These are phyloP conservation scores for Muscicapa striata DNA, from an alignment of 2,797 vertebrate genomes.

Conservation along the genomic window DNA sequence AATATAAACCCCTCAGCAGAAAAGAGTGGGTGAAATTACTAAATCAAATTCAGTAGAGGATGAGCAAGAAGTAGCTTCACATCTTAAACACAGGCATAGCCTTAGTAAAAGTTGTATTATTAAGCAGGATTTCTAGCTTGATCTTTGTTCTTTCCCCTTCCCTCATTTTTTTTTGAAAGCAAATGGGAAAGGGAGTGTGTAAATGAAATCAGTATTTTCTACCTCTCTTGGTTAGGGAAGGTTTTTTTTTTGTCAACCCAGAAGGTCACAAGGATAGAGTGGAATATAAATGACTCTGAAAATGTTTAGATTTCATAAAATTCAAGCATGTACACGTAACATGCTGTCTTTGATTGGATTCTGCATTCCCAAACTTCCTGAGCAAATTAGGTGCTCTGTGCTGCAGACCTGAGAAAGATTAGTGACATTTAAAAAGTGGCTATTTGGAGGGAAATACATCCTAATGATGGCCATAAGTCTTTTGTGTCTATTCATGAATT, in stretches of 20 bases:
- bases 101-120: neutral
- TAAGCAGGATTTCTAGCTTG: neutral
- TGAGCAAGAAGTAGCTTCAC: neutral
- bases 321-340: neutral
- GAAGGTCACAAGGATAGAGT: neutral
- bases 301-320: neutral
- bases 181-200: neutral
- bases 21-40: neutral
- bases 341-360: neutral
- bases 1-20: neutral
- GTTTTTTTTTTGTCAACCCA: neutral
- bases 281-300: conserved; percentile 14
- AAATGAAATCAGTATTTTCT: neutral
- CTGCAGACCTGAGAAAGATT: neutral
- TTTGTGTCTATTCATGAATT: conserved; percentile 66
- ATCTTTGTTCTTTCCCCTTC: neutral
- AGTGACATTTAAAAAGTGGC: neutral
- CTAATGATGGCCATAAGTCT: conserved; percentile 42
- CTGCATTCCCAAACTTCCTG: neutral
- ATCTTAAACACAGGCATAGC: neutral
- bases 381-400: neutral
- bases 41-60: neutral
- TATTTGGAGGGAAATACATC: neutral
- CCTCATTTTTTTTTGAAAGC: neutral
- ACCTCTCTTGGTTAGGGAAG: neutral